Evolutionary conservation across 2,888 invertebrate genomes (phyloP).

Genomic region (Drosophila nr. perissopoda): DNA sequence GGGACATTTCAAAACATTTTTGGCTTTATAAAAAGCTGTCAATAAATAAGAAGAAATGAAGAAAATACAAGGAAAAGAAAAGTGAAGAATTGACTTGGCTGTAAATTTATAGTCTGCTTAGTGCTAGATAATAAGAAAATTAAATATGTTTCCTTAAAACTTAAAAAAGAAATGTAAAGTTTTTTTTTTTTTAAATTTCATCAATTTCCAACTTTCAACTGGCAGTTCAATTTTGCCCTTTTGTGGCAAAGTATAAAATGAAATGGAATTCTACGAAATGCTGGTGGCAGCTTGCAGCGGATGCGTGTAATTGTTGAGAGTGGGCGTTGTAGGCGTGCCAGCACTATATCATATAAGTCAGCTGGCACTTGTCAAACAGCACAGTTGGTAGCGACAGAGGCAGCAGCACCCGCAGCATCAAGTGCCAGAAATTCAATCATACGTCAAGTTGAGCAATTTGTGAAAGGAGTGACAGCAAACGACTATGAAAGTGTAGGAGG

Average conservation of each 20-base stretch:
- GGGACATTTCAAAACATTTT: background rate
- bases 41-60: background rate
- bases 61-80: background rate
- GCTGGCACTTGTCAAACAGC: constrained; percentile 12
- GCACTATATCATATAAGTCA: constrained; percentile 9
- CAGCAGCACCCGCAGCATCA: constrained; percentile 30
- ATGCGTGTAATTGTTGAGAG: constrained; percentile 7
- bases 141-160: background rate
- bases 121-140: background rate
- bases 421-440: constrained; percentile 76
- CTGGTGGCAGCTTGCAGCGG: background rate
- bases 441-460: constrained; percentile 63
- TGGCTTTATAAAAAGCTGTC: background rate
- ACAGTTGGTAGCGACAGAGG: constrained; percentile 9
- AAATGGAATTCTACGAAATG: background rate
- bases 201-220: background rate
- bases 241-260: background rate
- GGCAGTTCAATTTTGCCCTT: background rate
- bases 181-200: background rate
- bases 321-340: constrained; percentile 21
- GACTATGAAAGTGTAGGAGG: constrained; percentile 1
- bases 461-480: constrained; percentile 37
- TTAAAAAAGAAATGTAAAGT: background rate
- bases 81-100: background rate
- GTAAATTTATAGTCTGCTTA: no score